Conservation (phyloP, 2,797 vertebrate species). For the Meriones psammophilus region DNA sequence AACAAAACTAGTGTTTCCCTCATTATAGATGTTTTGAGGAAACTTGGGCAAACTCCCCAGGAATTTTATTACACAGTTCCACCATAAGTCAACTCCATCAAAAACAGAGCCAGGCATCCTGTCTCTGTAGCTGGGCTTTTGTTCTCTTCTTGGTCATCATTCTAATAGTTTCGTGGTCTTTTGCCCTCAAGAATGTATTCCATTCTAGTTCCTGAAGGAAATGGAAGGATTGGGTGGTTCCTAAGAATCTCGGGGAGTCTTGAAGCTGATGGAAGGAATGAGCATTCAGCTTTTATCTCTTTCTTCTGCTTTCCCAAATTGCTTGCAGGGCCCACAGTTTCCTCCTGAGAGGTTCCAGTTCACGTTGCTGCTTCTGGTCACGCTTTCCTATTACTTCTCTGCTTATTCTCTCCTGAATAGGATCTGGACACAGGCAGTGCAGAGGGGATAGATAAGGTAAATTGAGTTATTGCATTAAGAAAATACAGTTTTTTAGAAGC, state of each 20-base stretch:
- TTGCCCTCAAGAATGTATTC: not conserved
- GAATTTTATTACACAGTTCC: constrained; percentile 10
- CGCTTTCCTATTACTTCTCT: not conserved
- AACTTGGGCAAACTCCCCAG: not conserved
- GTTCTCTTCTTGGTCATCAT: not conserved
- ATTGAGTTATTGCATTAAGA: not conserved
- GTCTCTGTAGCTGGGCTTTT: not conserved
- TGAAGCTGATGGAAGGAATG: not conserved
- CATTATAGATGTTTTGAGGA: constrained; percentile 12
- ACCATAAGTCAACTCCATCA: not conserved
- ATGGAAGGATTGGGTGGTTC: not conserved
- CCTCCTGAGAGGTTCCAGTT: not conserved
- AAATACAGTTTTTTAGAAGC: constrained; percentile 54
- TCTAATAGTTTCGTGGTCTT: not conserved
- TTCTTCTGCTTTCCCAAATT: not conserved
- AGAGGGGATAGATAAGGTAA: constrained; percentile 41
- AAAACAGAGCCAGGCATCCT: rapidly evolving
- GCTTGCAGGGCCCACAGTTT: not conserved
- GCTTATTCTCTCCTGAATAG: not conserved
- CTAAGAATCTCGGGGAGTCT: not conserved
- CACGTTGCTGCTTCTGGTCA: not conserved
- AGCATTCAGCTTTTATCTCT: not conserved
- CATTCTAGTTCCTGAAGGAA: not conserved
- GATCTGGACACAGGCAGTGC: not conserved
- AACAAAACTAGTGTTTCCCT: not conserved